Base-by-base conservation (phyloP, 2,113 vertebrate species). In the Dunckerocampus dactyliophorus region DNA sequence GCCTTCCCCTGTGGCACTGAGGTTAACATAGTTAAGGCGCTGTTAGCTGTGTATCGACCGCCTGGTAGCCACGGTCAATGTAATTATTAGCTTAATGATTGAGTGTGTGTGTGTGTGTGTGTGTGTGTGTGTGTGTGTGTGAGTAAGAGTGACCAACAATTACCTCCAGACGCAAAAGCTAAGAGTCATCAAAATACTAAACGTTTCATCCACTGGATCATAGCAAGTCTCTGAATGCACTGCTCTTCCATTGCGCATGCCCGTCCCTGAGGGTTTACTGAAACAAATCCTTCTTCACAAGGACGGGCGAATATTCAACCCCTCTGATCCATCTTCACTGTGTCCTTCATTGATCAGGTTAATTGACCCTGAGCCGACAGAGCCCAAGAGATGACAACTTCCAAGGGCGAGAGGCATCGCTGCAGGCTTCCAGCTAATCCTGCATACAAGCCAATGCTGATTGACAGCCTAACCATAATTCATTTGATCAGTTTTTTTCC, bases 261-360 rank as follows among this genome's bases (percentile, higher is more conserved):
- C 14, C 39, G 22, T 61, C 64, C 66, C 11, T 15, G 0, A 20
- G 65, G 69, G 63, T 62, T 72, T 54, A 22, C 21, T 28, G 24
- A 3, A 67, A 65, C 66, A 81, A 81, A 82, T 81, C 63, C 19
- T 37, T 63, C 64, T 55, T 79, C 45, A 70, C 68, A 75, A 74
- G 76, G 73, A 66, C 59, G 13, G 57, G 54, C 64, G 62, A 72
- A 83, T 79, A 73, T 76, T 77, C 37, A 60, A 56, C 45, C 62
- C 55, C 37, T 79, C 73, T 75, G 82, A 85, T 84, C 72, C 55
- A 37, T 48, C 31, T 53, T 75, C 67, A 62, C 72, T 75, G 62
- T 65, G 80, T 83, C 79, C 76, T 76, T 76, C 69, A 85, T 64
- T 48, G 80, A 85, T 88, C 70, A 45, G 75, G 54, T 59, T 82